phyloP scores from a whole-genome alignment of 2,113 vertebrate species.

The Tragelaphus buxtoni region DNA sequence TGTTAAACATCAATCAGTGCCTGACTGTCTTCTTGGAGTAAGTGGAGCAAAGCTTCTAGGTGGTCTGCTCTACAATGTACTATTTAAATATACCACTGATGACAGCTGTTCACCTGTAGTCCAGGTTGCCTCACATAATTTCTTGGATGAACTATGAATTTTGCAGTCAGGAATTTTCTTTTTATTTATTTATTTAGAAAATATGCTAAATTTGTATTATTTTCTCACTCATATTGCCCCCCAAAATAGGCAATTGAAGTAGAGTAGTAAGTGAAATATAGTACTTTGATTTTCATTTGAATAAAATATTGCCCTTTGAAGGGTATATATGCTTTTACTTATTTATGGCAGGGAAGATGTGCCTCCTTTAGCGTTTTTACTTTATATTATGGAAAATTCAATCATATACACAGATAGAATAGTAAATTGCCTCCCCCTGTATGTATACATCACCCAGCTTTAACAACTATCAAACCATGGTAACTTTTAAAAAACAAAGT shows the following conservation, averaged over 20 bases:
- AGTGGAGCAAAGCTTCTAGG: not conserved
- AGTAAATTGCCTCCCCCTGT: not conserved
- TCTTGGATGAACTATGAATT: not conserved
- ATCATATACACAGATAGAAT: not conserved
- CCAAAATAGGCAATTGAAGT: not conserved
- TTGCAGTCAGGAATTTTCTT: constrained; percentile 19
- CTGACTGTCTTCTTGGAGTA: not conserved
- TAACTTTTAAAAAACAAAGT: constrained; percentile 26
- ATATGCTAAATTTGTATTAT: not conserved
- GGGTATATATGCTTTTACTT: not conserved
- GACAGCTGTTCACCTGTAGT: not conserved
- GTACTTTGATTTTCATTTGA: not conserved
- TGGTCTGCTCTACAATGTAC: not conserved
- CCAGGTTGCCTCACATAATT: not conserved
- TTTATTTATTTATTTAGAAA: not conserved
- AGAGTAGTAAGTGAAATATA: not conserved
- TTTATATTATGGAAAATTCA: constrained; percentile 25
- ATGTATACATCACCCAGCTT: not conserved
- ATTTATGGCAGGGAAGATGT: not conserved
- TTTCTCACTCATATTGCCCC: not conserved
- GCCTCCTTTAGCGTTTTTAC: not conserved
- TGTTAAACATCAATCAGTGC: not conserved
- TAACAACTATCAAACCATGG: not conserved
- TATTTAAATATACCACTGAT: not conserved
- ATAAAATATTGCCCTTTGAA: not conserved